phyloP scores from a whole-genome alignment of 2,113 vertebrate genomes.

The Thamnaconus septentrionalis region DNA sequence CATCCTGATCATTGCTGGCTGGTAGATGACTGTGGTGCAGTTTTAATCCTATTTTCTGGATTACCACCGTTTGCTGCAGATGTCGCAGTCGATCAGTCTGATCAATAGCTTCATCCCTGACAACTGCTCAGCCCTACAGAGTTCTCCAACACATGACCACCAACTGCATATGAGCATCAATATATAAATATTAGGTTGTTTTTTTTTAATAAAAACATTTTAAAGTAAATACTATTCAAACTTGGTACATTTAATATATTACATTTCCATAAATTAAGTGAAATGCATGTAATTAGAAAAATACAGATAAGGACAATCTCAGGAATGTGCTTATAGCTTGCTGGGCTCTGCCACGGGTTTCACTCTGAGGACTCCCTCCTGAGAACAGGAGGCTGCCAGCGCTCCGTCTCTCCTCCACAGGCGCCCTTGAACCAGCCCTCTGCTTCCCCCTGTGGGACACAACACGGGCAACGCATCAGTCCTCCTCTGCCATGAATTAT shows the following conservation, averaged over 20 bases:
- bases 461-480: neutral
- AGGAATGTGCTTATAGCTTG: constrained; percentile 78
- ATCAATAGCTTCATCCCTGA: too few relatives aligned
- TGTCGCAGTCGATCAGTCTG: too few relatives aligned
- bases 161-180: too few relatives aligned
- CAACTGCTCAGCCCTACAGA: too few relatives aligned
- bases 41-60: too few relatives aligned
- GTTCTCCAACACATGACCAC: too few relatives aligned
- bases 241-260: neutral
- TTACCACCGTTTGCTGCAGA: too few relatives aligned
- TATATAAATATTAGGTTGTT: too few relatives aligned
- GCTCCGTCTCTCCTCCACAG: constrained; percentile 90
- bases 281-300: neutral
- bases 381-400: constrained; percentile 87
- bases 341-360: constrained; percentile 59
- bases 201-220: too few relatives aligned
- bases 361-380: constrained; percentile 89
- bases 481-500: neutral
- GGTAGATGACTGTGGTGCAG: too few relatives aligned
- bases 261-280: neutral
- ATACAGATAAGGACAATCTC: neutral
- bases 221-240: too few relatives aligned
- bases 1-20: too few relatives aligned
- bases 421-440: constrained; percentile 87
- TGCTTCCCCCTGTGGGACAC: constrained; percentile 78